A percentile compares a stretch with the other conserved stretches of the same genome.
Evolutionary conservation across 2,113 vertebrate genomes (phyloP).

Genomic region (Electrona antarctica): DNA sequence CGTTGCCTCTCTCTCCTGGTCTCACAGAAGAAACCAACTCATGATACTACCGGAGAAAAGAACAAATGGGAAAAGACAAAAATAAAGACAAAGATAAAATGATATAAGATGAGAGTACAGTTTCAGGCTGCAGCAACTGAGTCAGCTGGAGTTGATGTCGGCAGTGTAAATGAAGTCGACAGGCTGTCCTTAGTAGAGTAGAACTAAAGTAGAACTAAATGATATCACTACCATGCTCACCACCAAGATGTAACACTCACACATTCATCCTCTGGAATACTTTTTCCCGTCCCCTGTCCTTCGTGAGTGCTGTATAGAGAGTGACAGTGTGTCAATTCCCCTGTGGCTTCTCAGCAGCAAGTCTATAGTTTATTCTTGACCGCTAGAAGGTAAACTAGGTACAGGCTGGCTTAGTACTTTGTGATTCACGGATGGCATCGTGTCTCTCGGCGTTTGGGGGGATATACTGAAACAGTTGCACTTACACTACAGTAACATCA

Average conservation of each 20-base stretch:
- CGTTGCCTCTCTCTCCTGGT: no score
- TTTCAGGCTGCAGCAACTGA: background rate
- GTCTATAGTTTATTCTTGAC: background rate
- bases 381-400: conserved; percentile 5
- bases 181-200: conserved; percentile 12
- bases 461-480: conserved; percentile 7
- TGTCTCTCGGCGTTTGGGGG: conserved; percentile 16
- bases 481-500: conserved; percentile 38
- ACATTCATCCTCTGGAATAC: background rate
- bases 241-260: background rate
- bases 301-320: background rate
- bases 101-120: background rate
- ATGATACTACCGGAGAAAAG: no score
- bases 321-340: background rate
- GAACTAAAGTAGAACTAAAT: background rate
- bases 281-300: background rate
- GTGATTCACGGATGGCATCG: conserved; percentile 2
- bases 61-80: background rate
- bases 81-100: background rate
- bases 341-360: background rate
- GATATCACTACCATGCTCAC: background rate
- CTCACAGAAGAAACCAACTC: background rate
- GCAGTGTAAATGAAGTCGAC: conserved; percentile 14
- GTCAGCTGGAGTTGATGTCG: conserved; percentile 12
- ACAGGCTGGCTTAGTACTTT: conserved; percentile 2